Evolutionary conservation across 2,797 vertebrate genomes (phyloP).

Genomic region (Ciconia nigra): DNA sequence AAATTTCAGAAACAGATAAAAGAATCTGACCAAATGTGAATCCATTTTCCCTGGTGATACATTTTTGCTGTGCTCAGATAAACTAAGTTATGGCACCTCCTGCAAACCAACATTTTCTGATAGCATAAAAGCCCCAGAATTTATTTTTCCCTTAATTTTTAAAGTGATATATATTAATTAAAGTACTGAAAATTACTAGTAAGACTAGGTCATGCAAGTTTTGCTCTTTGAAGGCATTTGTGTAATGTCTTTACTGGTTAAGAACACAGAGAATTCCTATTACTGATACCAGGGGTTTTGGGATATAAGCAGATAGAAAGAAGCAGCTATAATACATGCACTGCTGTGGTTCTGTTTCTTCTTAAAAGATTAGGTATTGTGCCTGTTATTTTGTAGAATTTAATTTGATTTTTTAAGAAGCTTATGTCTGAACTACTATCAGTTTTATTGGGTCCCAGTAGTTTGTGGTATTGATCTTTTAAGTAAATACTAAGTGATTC

Average conservation of each 20-base stretch:
- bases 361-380: not conserved
- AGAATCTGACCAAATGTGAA: not conserved
- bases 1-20: not conserved
- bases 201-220: not conserved
- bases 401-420: not conserved
- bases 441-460: slow-evolving; percentile 10
- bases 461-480: slow-evolving; percentile 31
- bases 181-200: not conserved
- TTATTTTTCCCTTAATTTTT: not conserved
- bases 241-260: not conserved
- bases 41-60: not conserved
- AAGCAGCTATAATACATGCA: not conserved
- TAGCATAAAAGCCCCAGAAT: not conserved
- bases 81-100: not conserved
- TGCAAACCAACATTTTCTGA: not conserved
- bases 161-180: not conserved
- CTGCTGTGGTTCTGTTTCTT: not conserved
- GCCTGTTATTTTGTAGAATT: not conserved
- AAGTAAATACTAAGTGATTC: slow-evolving; percentile 15
- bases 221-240: not conserved
- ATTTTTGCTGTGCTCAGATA: not conserved
- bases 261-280: not conserved
- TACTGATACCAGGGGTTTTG: not conserved
- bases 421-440: not conserved
- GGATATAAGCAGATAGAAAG: not conserved